These are phyloP conservation scores for Lepeophtheirus salmonis DNA, from an alignment of 1,140 invertebrate genomes.

Conservation along the genomic window DNA sequence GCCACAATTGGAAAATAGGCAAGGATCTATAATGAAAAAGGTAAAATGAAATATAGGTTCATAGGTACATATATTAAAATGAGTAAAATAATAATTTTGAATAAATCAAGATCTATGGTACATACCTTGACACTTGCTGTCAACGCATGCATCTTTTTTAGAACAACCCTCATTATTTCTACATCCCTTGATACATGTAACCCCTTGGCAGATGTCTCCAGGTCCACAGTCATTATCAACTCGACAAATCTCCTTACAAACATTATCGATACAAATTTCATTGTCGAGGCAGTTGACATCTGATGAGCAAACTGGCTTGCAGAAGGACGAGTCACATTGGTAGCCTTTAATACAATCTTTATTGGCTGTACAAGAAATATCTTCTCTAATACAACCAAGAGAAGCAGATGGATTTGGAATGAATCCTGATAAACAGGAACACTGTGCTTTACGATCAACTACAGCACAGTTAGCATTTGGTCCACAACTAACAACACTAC, in stretches of 20 bases:
- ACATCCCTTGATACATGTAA: slow-evolving; percentile 56
- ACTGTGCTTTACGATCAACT: slow-evolving; percentile 56
- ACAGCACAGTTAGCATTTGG: slow-evolving; percentile 51
- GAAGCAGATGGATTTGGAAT: slow-evolving; percentile 55
- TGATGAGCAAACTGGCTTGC: slow-evolving; percentile 51
- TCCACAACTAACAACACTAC: slow-evolving; percentile 35
- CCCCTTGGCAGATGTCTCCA: slow-evolving; percentile 59
- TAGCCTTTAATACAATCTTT: slow-evolving; percentile 48
- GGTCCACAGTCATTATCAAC: slow-evolving; percentile 56
- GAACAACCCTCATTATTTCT: slow-evolving; percentile 73
- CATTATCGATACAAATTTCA: slow-evolving; percentile 44
- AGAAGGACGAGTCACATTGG: slow-evolving; percentile 44
- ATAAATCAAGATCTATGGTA: no score
- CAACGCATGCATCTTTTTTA: slow-evolving; percentile 59
- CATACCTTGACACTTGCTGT: slow-evolving; percentile 54
- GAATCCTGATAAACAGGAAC: slow-evolving; percentile 51
- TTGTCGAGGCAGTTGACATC: slow-evolving; percentile 54
- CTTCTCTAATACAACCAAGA: slow-evolving; percentile 55
- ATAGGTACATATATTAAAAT: no score
- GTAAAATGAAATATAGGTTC: not conserved
- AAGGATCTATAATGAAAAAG: slow-evolving; percentile 6
- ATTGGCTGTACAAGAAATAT: slow-evolving; percentile 46
- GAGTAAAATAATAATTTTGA: no score
- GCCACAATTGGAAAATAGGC: slow-evolving; percentile 42
- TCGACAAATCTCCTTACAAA: slow-evolving; percentile 50